Evolutionary conservation across 2,797 vertebrate genomes (phyloP), one percentile per base, ranked within the genome.

Genomic region (Apodemus agrarius): DNA sequence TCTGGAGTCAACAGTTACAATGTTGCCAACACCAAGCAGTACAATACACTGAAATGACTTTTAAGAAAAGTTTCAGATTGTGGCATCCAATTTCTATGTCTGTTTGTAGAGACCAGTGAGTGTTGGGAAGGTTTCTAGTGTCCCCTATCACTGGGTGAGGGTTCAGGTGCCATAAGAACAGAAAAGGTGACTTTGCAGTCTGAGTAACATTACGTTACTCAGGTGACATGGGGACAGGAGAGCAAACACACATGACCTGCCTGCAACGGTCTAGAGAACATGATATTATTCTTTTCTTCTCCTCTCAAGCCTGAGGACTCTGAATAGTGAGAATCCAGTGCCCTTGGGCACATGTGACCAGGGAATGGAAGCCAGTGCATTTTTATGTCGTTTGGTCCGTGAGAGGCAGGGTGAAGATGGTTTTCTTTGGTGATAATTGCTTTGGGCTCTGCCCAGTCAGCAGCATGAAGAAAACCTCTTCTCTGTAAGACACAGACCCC

Each of bases 351-450:
- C 74, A 0, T 24, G 69, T 80, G 57, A 89, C 75, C 9, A 13
- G 34, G 57, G 52, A 65, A 24, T 1, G 0, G 26, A 90, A 76
- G 76, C 29, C 87, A 61, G 0, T 37, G 43, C 3, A 8, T 37
- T 92, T 93, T 85, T 43, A 67, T 75, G 89, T 34, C 69, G 86
- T 72, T 72, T 6, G 1, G 46, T 75, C 40, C 16, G 29, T 37
- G 85, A 67, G 65, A 92, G 87, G 37, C 24, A 17, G 81, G 52
- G 54, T 19, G 49, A 76, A 94, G 84, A 93, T 37, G 52, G 26
- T 54, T 96, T 93, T 84, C 75, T 96, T 75, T 57, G 49, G 79
- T 80, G 93, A 95, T 87, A 93, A 97, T 88, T 95, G 94, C 65
- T 96, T 75, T 92, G 92, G 63, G 69, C 29, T 95, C 22, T 37